These are phyloP conservation scores for Perca fluviatilis DNA, from an alignment of 2,113 vertebrate genomes.

Conservation along the genomic window DNA sequence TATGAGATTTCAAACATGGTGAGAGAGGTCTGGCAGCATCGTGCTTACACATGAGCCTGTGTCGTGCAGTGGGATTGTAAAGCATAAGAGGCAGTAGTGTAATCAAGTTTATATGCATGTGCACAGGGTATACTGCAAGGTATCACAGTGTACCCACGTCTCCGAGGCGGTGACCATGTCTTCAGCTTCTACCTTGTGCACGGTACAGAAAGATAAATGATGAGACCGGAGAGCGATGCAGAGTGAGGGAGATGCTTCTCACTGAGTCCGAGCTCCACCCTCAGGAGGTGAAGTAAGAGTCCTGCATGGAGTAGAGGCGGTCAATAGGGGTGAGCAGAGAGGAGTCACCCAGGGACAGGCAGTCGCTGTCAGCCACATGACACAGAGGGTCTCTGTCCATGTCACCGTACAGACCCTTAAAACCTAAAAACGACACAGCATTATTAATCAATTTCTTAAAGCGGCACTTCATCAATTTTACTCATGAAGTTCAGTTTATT, in stretches of 20 bases:
- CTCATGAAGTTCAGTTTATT: background rate
- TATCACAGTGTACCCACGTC: slow-evolving; percentile 41
- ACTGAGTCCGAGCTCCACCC: background rate
- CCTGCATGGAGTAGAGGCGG: slow-evolving; percentile 98
- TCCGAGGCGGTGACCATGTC: slow-evolving; percentile 9
- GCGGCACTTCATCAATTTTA: background rate
- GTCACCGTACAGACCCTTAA: slow-evolving; percentile 89
- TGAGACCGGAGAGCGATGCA: background rate
- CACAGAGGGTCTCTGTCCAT: slow-evolving; percentile 90
- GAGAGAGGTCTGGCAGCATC: slow-evolving; percentile 32
- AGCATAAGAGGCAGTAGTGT: slow-evolving; percentile 42
- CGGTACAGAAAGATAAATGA: slow-evolving; percentile 13
- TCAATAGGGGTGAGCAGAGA: slow-evolving; percentile 95
- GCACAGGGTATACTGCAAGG: slow-evolving; percentile 46
- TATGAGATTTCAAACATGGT: slow-evolving; percentile 49
- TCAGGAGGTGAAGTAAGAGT: slow-evolving; percentile 98
- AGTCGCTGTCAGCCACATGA: slow-evolving; percentile 90
- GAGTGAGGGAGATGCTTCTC: background rate
- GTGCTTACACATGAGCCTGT: slow-evolving; percentile 40
- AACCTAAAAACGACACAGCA: slow-evolving; percentile 82
- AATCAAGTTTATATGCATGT: slow-evolving; percentile 37
- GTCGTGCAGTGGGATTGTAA: slow-evolving; percentile 32
- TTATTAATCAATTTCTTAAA: background rate
- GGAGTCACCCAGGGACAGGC: slow-evolving; percentile 86
- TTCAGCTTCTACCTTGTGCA: slow-evolving; percentile 10